Evolutionary conservation across 2,797 vertebrate genomes (phyloP), one percentile per base, ranked within the genome.

Genomic region (Thunnus albacares): DNA sequence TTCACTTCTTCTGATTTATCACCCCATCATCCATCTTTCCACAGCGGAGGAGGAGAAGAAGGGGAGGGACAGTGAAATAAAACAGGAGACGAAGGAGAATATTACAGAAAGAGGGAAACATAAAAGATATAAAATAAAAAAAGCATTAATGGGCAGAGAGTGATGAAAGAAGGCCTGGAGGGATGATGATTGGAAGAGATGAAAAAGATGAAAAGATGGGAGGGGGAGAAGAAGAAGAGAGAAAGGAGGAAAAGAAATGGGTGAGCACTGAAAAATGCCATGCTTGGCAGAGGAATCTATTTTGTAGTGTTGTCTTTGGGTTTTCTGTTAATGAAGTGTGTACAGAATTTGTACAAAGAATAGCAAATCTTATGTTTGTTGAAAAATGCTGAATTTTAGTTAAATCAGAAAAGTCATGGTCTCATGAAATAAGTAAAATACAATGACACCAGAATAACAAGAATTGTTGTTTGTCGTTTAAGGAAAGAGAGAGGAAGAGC

Each of bases 1-100:
- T 90, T 81, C 82, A 81, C 69, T 74, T 85, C 82, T 57, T 82
- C 70, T 92, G 87, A 93, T 92, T 91, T 91, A 92, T 91, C 55
- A 45, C 80, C 68, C 26, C 43, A 45, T 60, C 87, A 85, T 89
- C 83, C 64, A 69, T 87, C 86, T 89, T 86, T 78, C 63, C 68
- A 62, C 61, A 28, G 41, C 53, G 70, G 56, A 71, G 38, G 64
- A 77, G 58, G 61, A 75, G 55, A 49, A 79, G 69, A 79, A 51
- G 60, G 38, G 56, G 71, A 24, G 78, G 33, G 15, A 58, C 4
- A 22, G 57, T 59, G 68, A 79, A 72, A 53, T 35, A 55, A 71
- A 76, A 69, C n/a, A 71, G 41, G 47, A 45, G 47, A 58, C 20
- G 52, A 49, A 28, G 24, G 28, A 12, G 33, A 56, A 22, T 2